Conservation (phyloP, 2,888 invertebrate genomes). For the Fragum whitleyi region DNA sequence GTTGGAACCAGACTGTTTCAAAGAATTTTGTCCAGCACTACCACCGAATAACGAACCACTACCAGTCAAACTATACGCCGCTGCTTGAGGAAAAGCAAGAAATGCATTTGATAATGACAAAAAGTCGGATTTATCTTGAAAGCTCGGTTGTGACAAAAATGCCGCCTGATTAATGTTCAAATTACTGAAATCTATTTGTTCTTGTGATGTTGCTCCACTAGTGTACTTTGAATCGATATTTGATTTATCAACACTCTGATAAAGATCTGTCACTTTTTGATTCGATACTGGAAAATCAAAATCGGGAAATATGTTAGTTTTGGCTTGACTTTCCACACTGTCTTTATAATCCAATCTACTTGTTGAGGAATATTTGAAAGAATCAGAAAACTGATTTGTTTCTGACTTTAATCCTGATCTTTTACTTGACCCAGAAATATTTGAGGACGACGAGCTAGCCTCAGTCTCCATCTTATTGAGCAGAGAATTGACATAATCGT, state of each 20-base stretch:
- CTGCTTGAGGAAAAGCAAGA: slow-evolving; percentile 22
- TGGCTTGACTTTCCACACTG: slow-evolving; percentile 48
- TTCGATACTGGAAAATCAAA: slow-evolving; percentile 36
- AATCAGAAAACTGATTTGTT: neutral
- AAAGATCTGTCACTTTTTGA: slow-evolving; percentile 33
- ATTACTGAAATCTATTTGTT: slow-evolving; percentile 35
- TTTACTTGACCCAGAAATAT: neutral
- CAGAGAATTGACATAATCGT: slow-evolving; percentile 46
- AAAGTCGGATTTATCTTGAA: slow-evolving; percentile 46
- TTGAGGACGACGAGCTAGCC: neutral
- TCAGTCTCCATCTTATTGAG: slow-evolving; percentile 39
- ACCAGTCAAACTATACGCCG: slow-evolving; percentile 23
- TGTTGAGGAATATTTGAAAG: neutral
- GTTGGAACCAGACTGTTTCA: slow-evolving; percentile 15
- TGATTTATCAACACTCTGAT: neutral
- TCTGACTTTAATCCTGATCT: neutral
- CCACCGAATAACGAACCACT: slow-evolving; percentile 35
- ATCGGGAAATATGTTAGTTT: slow-evolving; percentile 46
- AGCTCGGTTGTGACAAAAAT: slow-evolving; percentile 12
- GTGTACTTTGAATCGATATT: neutral
- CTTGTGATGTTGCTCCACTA: slow-evolving; percentile 12
- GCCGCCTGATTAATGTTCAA: slow-evolving; percentile 25
- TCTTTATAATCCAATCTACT: slow-evolving; percentile 33
- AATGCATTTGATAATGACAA: slow-evolving; percentile 36
- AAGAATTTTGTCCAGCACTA: slow-evolving; percentile 2